phyloP scores from a whole-genome alignment of 2,888 invertebrate genomes.

The Xanthorhoe spadicearia region DNA sequence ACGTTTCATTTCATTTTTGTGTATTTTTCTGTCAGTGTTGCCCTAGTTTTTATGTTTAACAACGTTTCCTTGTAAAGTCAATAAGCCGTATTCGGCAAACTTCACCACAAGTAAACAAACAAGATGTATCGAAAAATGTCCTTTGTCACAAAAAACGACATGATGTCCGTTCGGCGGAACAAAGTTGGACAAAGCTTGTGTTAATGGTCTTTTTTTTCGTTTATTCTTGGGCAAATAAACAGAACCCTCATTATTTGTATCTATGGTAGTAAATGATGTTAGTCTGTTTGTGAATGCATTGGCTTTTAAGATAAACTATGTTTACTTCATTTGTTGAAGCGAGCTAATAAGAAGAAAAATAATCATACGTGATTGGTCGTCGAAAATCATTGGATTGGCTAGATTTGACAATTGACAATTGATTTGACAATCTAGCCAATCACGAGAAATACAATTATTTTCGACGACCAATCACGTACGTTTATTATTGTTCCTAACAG shows the following conservation, averaged over 20 bases:
- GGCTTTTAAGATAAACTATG: background rate
- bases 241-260: conserved; percentile 14
- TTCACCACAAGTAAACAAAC: conserved; percentile 23
- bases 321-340: too few relatives aligned
- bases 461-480: too few relatives aligned
- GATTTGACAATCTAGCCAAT: too few relatives aligned
- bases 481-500: too few relatives aligned
- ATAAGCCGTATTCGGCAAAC: conserved; percentile 10
- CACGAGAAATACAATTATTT: too few relatives aligned
- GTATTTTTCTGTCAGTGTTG: conserved; percentile 9
- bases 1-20: background rate
- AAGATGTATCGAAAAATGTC: conserved; percentile 22
- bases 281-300: conserved; percentile 6
- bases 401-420: too few relatives aligned
- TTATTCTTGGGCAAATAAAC: conserved; percentile 20
- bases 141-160: conserved; percentile 32
- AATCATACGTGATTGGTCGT: too few relatives aligned
- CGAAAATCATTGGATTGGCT: too few relatives aligned
- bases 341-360: too few relatives aligned
- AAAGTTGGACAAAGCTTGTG: conserved; percentile 28
- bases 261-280: conserved; percentile 13
- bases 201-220: conserved; percentile 12
- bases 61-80: conserved; percentile 21
- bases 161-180: conserved; percentile 16
- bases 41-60: conserved; percentile 12